phyloP scores from a whole-genome alignment of 1,140 invertebrate species.

The Polypedilum pembai region DNA sequence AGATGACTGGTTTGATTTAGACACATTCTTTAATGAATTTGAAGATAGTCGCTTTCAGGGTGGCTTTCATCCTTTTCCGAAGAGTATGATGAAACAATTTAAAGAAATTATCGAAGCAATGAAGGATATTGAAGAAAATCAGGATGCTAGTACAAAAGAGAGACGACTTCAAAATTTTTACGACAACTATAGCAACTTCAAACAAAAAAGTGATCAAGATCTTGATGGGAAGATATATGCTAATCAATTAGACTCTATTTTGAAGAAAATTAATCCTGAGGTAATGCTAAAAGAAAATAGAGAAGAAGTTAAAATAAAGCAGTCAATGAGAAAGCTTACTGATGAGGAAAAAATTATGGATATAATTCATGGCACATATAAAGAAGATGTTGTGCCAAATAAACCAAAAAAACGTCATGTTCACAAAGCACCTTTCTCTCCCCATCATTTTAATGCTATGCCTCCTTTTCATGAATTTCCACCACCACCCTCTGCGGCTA shows the following conservation, averaged over 20 bases:
- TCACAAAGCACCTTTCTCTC: slow-evolving; percentile 26
- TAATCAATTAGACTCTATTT: slow-evolving; percentile 40
- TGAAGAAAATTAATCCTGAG: slow-evolving; percentile 38
- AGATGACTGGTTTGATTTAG: slow-evolving; percentile 3
- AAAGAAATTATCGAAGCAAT: not conserved
- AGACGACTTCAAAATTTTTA: not conserved
- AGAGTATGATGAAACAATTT: not conserved
- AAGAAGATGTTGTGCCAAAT: slow-evolving; percentile 32
- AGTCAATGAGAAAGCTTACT: slow-evolving; percentile 33
- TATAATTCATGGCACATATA: slow-evolving; percentile 39
- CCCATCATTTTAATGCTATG: slow-evolving; percentile 35
- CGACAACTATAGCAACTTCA: not conserved
- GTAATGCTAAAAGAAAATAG: slow-evolving; percentile 35
- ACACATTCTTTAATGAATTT: not conserved
- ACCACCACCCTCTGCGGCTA: not conserved
- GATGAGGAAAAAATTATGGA: slow-evolving; percentile 43
- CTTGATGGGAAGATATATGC: slow-evolving; percentile 37
- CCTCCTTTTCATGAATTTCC: not conserved
- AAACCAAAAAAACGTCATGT: slow-evolving; percentile 10
- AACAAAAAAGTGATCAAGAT: slow-evolving; percentile 11
- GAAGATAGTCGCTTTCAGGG: not conserved
- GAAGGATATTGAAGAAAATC: not conserved
- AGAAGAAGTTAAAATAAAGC: slow-evolving; percentile 33
- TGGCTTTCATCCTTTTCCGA: not conserved
- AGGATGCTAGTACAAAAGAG: not conserved